Conservation (phyloP, 2,888 invertebrate genomes). For the Synanthedon andrenaeformis region DNA sequence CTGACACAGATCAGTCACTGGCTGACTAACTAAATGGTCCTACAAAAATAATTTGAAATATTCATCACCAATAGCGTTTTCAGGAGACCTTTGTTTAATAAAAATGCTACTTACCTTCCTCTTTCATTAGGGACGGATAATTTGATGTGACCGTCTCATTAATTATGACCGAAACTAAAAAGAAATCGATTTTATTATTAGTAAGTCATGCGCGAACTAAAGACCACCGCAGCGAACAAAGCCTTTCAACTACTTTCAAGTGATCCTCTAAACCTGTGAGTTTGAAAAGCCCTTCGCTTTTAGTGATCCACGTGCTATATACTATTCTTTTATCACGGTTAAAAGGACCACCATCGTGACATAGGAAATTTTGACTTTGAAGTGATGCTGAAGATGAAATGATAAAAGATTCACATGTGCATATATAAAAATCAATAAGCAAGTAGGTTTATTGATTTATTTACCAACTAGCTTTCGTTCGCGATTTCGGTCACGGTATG, state of each 20-base stretch:
- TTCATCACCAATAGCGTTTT: too few relatives aligned
- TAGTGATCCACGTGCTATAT: conserved; percentile 13
- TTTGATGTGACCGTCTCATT: neutral
- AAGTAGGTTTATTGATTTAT: too few relatives aligned
- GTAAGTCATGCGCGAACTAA: neutral
- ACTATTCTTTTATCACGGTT: conserved; percentile 11
- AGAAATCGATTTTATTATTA: neutral
- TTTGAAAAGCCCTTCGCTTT: conserved; percentile 8
- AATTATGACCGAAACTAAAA: neutral
- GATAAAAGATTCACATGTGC: too few relatives aligned
- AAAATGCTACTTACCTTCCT: too few relatives aligned
- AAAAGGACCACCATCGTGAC: conserved; percentile 7
- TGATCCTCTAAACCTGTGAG: conserved; percentile 6
- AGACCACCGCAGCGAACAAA: neutral
- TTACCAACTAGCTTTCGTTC: too few relatives aligned
- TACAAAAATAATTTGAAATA: too few relatives aligned
- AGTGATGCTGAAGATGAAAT: neutral
- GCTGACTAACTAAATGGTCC: too few relatives aligned
- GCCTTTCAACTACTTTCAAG: neutral
- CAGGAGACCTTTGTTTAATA: too few relatives aligned
- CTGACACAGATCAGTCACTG: too few relatives aligned
- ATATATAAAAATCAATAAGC: too few relatives aligned
- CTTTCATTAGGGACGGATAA: too few relatives aligned
- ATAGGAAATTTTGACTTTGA: neutral
- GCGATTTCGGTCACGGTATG: too few relatives aligned